Base-by-base conservation (phyloP, 2,113 vertebrate species). In the Sialia sialis region DNA sequence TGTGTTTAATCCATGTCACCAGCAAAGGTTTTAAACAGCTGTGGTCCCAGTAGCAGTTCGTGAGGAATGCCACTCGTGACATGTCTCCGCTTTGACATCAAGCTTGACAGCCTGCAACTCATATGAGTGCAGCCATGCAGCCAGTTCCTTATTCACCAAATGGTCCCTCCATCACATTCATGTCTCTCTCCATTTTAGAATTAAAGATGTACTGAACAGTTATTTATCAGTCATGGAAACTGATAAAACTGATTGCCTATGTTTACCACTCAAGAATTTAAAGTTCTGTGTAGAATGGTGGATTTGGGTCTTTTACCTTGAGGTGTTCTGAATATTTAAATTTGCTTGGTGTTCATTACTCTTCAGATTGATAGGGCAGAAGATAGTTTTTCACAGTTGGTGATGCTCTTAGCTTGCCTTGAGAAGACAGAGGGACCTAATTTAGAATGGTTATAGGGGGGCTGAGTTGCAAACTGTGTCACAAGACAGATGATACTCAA, bases 21-120 rank as follows among this genome's bases (percentile, higher is more conserved):
- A 26, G 0, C 48, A 23, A n/a, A 60, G 48, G 5, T 51, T 79
- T 73, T 29, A n/a, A n/a, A 38, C 36, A 41, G 54, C 48, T 3
- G 0, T 26, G 11, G 46, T 36, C 29, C 30, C 39, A 27, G 0
- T 41, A 6, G 2, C 25, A 22, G 14, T 48, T 55, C 0, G 3
- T 48, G 70, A 41, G 34, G 46, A 48, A 9, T 62, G 39, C 7
- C 10, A 2, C 39, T 62, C 70, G 16, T 48, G 21, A 5, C 34
- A 41, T 46, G 39, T 16, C 55, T 41, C 63, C 26, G 9, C 55
- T 19, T 34, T 9, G 48, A 34, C 39, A 30, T 54, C 0, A 7
- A 75, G 39, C 46, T 48, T 39, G 68, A 16, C 46, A 48, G 39
- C 54, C 68, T 52, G 11, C 38, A 59, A 0, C 44, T 67, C 11